Evolutionary conservation across 2,797 vertebrate genomes (phyloP).

Genomic region (Mus spretus): DNA sequence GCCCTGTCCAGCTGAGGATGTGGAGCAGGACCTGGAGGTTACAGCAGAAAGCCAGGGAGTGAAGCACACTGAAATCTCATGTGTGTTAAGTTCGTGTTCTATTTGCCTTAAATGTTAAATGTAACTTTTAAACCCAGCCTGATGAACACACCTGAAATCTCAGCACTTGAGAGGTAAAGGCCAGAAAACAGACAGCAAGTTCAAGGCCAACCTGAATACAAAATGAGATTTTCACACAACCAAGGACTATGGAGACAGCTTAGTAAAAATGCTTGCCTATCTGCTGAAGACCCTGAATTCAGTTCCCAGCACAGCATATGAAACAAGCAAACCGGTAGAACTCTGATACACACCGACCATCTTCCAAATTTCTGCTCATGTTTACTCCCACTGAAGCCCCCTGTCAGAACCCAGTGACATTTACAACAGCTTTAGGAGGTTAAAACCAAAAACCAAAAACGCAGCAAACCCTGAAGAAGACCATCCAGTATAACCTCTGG

Average conservation of each 20-base stretch:
- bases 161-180: neutral
- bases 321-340: neutral
- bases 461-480: conserved; percentile 57
- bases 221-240: neutral
- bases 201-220: neutral
- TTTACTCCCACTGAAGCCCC: conserved; percentile 13
- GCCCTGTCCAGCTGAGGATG: neutral
- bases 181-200: neutral
- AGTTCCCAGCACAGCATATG: neutral
- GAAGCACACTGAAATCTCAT: neutral
- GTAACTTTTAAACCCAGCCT: neutral
- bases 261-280: neutral
- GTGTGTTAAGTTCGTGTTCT: neutral
- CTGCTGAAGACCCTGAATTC: neutral
- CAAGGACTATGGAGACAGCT: neutral
- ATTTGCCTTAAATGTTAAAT: conserved; percentile 3
- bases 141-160: neutral
- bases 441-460: neutral
- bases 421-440: conserved; percentile 19
- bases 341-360: neutral
- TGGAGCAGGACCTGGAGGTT: fast-evolving
- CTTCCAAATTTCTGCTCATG: neutral
- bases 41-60: neutral
- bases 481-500: conserved; percentile 2
- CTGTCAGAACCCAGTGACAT: neutral